Evolutionary conservation across 1,140 invertebrate genomes (phyloP).

Genomic region (Acromyrmex charruanus): DNA sequence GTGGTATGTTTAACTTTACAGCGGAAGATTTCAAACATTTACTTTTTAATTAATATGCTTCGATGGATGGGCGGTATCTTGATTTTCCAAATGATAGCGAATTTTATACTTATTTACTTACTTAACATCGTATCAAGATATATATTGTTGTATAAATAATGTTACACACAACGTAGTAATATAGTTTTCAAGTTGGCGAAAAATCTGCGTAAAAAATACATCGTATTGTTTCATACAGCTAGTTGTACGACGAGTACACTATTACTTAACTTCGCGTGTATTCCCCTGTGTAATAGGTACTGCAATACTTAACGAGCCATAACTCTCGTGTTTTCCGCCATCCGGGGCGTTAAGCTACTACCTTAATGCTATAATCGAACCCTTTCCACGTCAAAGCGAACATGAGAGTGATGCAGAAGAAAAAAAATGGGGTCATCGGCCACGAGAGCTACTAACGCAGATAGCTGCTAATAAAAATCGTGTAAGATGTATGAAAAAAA

Average conservation of each 20-base stretch:
- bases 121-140: neutral
- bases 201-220: slow-evolving; percentile 41
- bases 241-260: slow-evolving; percentile 41
- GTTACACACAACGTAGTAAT: slow-evolving; percentile 24
- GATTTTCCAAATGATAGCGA: neutral
- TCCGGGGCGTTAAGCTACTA: slow-evolving; percentile 23
- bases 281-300: slow-evolving; percentile 18
- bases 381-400: slow-evolving; percentile 48
- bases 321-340: slow-evolving; percentile 46
- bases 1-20: slow-evolving; percentile 3
- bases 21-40: neutral
- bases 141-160: neutral
- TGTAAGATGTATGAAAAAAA: slow-evolving; percentile 26
- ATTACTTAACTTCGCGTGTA: slow-evolving; percentile 53
- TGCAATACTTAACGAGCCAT: slow-evolving; percentile 56
- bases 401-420: slow-evolving; percentile 35
- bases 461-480: slow-evolving; percentile 42
- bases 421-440: slow-evolving; percentile 48
- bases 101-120: slow-evolving; percentile 14
- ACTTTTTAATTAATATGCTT: slow-evolving; percentile 17
- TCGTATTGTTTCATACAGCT: slow-evolving; percentile 49
- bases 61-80: neutral
- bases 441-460: slow-evolving; percentile 12
- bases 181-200: slow-evolving; percentile 4
- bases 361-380: slow-evolving; percentile 54